phyloP scores from a whole-genome alignment of 2,113 vertebrate species.

The Lethenteron reissneri region DNA sequence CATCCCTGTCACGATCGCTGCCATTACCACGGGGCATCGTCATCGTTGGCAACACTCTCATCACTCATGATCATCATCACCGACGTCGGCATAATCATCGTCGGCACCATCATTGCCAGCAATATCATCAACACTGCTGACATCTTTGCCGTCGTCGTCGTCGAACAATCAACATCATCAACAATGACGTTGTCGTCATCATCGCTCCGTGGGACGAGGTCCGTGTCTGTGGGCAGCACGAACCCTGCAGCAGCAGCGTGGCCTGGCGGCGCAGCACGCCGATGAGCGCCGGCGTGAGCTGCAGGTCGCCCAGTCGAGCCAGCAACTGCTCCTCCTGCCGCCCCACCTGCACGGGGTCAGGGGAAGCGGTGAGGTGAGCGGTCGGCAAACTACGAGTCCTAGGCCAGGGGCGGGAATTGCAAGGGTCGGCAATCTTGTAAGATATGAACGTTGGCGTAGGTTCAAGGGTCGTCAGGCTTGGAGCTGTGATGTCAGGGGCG shows the following conservation, averaged over 20 bases:
- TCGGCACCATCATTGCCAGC: background rate
- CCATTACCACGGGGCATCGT: no score
- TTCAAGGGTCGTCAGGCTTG: no score
- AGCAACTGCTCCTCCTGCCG: constrained; percentile 26
- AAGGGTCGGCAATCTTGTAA: no score
- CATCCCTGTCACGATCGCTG: no score
- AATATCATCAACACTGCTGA: background rate
- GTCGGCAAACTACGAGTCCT: no score
- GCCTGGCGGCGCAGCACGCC: constrained; percentile 25
- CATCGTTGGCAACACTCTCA: no score
- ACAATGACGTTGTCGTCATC: background rate
- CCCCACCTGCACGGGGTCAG: constrained; percentile 19
- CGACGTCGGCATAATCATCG: background rate
- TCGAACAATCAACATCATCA: background rate
- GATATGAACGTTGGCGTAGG: no score
- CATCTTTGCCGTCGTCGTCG: background rate
- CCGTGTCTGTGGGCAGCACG: constrained; percentile 1
- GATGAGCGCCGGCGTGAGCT: constrained; percentile 21
- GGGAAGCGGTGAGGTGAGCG: no score
- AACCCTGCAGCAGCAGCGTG: constrained; percentile 23
- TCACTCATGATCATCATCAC: no score
- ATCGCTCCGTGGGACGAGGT: background rate
- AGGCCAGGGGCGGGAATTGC: no score
- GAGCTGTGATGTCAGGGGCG: no score
- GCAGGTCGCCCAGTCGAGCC: constrained; percentile 21